Evolutionary conservation across 2,888 invertebrate genomes (phyloP).

Genomic region (Dynastes grantii): DNA sequence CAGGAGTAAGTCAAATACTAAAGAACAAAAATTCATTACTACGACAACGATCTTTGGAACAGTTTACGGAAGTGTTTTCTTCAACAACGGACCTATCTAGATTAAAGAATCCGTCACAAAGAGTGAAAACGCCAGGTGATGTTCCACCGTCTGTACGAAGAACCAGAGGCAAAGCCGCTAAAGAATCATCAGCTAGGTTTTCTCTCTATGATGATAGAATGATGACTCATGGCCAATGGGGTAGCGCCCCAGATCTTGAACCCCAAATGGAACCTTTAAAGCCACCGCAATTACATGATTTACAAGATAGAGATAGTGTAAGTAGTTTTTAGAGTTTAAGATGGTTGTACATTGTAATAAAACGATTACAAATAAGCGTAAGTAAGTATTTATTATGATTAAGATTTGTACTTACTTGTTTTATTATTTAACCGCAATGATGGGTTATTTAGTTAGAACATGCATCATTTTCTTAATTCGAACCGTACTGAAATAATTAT

Average conservation of each 20-base stretch:
- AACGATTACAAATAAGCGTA: slow-evolving; percentile 8
- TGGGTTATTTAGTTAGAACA: not conserved
- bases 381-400: slow-evolving; percentile 16
- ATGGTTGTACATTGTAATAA: slow-evolving; percentile 22
- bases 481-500: slow-evolving; percentile 22
- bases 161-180: slow-evolving; percentile 79
- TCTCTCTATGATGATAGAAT: slow-evolving; percentile 92
- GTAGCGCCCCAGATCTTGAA: slow-evolving; percentile 69
- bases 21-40: slow-evolving; percentile 69
- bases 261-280: slow-evolving; percentile 59
- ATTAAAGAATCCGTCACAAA: slow-evolving; percentile 82
- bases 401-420: slow-evolving; percentile 26
- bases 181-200: slow-evolving; percentile 75
- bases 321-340: slow-evolving; percentile 67
- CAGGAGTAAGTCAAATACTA: slow-evolving; percentile 68
- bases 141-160: slow-evolving; percentile 84
- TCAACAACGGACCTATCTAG: slow-evolving; percentile 78
- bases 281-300: slow-evolving; percentile 56
- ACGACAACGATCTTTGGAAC: slow-evolving; percentile 82
- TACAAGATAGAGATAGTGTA: slow-evolving; percentile 68
- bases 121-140: slow-evolving; percentile 88
- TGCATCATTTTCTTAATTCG: slow-evolving; percentile 2
- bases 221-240: slow-evolving; percentile 77
- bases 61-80: slow-evolving; percentile 83
- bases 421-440: slow-evolving; percentile 24